These are phyloP conservation scores for Charaxes varanes DNA, from an alignment of 1,140 invertebrate genomes.

Conservation along the genomic window DNA sequence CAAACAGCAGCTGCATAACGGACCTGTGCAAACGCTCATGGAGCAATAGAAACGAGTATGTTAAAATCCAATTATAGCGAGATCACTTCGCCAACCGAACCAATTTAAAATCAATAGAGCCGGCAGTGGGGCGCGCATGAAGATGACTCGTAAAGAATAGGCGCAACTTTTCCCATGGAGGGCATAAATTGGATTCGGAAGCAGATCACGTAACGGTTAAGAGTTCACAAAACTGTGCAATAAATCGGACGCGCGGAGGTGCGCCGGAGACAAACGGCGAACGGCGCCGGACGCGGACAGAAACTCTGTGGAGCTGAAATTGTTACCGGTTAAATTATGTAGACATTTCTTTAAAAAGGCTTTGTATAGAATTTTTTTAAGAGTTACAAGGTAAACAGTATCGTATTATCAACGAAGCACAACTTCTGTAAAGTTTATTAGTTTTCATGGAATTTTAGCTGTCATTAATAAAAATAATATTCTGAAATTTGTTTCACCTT, in stretches of 20 bases:
- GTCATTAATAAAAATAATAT: too few species aligned
- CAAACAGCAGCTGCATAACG: too few species aligned
- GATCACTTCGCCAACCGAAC: conserved; percentile 2
- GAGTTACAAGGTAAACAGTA: too few species aligned
- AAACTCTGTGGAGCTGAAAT: conserved; percentile 10
- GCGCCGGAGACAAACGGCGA: conserved; percentile 67
- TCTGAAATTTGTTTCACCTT: too few species aligned
- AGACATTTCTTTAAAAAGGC: conserved; percentile 2
- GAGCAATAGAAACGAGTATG: too few species aligned
- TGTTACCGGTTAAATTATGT: too few species aligned
- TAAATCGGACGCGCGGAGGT: conserved; percentile 70
- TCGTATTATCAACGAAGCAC: too few species aligned
- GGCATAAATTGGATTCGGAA: conserved; percentile 72
- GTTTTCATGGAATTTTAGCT: too few species aligned
- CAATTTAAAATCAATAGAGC: conserved; percentile 28
- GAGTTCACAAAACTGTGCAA: conserved; percentile 72
- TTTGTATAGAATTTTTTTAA: too few species aligned
- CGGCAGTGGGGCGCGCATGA: conserved; percentile 25
- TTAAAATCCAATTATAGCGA: conserved; percentile 1
- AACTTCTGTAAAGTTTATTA: too few species aligned
- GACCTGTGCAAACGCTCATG: too few species aligned
- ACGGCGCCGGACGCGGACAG: conserved; percentile 28
- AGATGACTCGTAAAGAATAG: conserved; percentile 67
- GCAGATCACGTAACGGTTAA: conserved; percentile 73
- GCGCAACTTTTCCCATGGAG: conserved; percentile 63